phyloP scores from a whole-genome alignment of 2,888 invertebrate genomes.

The Chesias legatella region DNA sequence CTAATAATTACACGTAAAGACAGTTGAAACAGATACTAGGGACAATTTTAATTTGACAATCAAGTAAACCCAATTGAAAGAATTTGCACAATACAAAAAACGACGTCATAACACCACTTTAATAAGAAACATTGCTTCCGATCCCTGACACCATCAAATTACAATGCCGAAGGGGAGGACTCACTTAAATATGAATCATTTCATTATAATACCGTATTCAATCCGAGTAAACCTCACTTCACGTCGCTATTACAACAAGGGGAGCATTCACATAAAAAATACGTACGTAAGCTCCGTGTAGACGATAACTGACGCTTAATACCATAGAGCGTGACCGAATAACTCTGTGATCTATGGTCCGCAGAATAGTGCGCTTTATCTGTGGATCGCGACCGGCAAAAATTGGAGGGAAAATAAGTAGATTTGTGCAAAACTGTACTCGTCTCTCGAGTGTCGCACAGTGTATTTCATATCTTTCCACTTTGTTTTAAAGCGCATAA shows the following conservation, averaged over 20 bases:
- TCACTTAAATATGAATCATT: slow-evolving; percentile 81
- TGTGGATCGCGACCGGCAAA: slow-evolving; percentile 63
- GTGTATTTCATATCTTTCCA: slow-evolving; percentile 41
- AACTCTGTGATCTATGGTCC: slow-evolving; percentile 77
- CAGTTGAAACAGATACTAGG: too few relatives aligned
- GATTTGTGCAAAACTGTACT: slow-evolving; percentile 44
- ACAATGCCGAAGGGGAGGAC: slow-evolving; percentile 69
- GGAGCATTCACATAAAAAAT: slow-evolving; percentile 68
- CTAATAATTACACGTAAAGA: too few relatives aligned
- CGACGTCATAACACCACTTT: slow-evolving; percentile 71
- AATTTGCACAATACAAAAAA: slow-evolving; percentile 51
- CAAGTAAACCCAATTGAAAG: slow-evolving; percentile 26
- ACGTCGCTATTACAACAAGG: slow-evolving; percentile 75
- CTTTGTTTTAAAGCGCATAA: slow-evolving; percentile 28
- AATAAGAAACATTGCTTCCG: slow-evolving; percentile 78
- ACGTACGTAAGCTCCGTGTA: slow-evolving; percentile 75
- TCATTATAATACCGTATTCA: slow-evolving; percentile 80
- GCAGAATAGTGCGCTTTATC: slow-evolving; percentile 62
- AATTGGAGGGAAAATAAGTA: slow-evolving; percentile 54
- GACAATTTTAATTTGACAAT: slow-evolving; percentile 6
- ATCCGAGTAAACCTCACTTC: slow-evolving; percentile 78
- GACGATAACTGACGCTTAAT: slow-evolving; percentile 79
- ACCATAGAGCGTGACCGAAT: slow-evolving; percentile 79
- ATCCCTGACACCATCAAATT: slow-evolving; percentile 73
- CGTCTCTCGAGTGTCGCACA: slow-evolving; percentile 20